Evolutionary conservation across 2,797 vertebrate species (phyloP).

Genomic region (Enteromius unitaeniatus): DNA sequence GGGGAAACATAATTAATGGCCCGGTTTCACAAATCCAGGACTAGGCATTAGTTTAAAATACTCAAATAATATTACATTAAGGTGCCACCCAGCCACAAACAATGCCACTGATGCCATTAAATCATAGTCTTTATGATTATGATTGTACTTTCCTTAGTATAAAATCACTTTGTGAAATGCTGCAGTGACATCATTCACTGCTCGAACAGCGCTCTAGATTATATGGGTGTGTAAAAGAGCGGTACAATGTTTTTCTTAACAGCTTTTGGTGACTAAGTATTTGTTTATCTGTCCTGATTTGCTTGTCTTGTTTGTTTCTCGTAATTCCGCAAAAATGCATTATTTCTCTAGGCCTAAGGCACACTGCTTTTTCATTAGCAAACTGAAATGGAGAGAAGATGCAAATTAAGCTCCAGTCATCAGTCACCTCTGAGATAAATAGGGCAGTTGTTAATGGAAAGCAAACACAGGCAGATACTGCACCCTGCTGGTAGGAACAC

Average conservation of each 20-base stretch:
- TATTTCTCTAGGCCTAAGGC: constrained; percentile 63
- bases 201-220: neutral
- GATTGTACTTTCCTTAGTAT: neutral
- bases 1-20: neutral
- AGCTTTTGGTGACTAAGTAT: constrained; percentile 71
- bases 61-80: neutral
- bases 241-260: constrained; percentile 62
- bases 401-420: constrained; percentile 69
- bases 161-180: neutral
- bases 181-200: constrained; percentile 1
- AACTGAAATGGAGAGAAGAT: constrained; percentile 66
- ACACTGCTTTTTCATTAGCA: constrained; percentile 73
- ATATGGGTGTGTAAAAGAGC: constrained; percentile 2
- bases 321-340: constrained; percentile 74
- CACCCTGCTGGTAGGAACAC: constrained; percentile 66
- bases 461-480: constrained; percentile 61
- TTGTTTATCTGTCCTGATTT: constrained; percentile 74
- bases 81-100: neutral
- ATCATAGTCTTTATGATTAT: neutral
- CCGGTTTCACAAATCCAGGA: too few species aligned
- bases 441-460: neutral
- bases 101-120: neutral
- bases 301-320: constrained; percentile 73
- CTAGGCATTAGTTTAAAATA: too few species aligned
- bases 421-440: constrained; percentile 28